Percentiles rank a stretch among this genome's conserved stretches.
phyloP scores from a whole-genome alignment of 2,797 vertebrate species.

The Phylloscopus collybita region DNA sequence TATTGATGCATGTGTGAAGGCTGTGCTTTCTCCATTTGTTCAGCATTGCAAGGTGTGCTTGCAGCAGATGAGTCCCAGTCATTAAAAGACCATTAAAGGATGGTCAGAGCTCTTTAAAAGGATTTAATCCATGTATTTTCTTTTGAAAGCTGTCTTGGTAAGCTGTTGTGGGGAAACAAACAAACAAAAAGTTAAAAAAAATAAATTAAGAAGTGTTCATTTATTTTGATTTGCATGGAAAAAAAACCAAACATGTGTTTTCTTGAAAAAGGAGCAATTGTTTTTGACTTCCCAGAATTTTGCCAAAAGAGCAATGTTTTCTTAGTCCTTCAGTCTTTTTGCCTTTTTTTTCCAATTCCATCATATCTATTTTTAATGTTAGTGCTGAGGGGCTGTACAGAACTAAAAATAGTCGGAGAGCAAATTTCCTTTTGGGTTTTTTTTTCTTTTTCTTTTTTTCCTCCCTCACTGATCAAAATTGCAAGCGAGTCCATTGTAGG shows the following conservation, averaged over 20 bases:
- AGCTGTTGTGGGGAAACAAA: neutral
- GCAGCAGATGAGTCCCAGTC: neutral
- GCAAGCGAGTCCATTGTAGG: fast-evolving
- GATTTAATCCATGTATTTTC: neutral
- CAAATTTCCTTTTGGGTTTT: neutral
- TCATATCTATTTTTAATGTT: neutral
- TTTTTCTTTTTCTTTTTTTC: neutral
- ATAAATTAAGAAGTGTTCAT: neutral
- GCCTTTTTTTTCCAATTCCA: neutral
- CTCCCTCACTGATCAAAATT: neutral
- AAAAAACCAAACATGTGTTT: neutral
- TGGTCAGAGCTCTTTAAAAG: neutral
- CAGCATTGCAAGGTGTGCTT: neutral
- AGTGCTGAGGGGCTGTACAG: neutral
- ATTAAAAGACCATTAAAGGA: neutral
- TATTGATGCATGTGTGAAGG: neutral
- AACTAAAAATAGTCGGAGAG: neutral
- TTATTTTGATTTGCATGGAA: neutral
- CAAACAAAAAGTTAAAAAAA: neutral
- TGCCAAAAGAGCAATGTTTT: neutral
- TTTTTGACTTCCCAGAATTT: neutral
- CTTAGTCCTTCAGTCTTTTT: neutral
- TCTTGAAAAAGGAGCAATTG: neutral
- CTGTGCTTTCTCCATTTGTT: neutral
- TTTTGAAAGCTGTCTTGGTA: neutral